Evolutionary conservation across 2,888 invertebrate species (phyloP).

Genomic region (Cerastis leucographa): DNA sequence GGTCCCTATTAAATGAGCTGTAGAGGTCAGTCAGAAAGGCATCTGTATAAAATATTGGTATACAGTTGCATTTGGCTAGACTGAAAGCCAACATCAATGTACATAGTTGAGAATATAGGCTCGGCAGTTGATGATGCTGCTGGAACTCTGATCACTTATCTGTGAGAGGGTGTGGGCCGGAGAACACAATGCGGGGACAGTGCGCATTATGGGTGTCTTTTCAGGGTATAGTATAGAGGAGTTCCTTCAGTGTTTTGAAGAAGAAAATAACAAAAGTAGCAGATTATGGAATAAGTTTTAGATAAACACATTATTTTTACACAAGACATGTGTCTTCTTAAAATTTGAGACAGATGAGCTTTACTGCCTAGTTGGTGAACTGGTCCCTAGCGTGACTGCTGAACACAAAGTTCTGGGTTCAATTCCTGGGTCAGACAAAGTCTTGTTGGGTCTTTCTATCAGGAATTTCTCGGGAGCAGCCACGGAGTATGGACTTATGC

Average conservation of each 20-base stretch:
- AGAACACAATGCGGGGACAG: neutral
- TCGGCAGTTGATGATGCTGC: neutral
- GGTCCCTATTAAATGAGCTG: neutral
- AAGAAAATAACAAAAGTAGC: neutral
- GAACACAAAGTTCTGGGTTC: no score
- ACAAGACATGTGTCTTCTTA: neutral
- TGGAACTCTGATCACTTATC: neutral
- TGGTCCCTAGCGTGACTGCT: no score
- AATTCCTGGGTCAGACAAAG: no score
- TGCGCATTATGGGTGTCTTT: neutral
- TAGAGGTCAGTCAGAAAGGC: no score
- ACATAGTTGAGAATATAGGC: neutral
- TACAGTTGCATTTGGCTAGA: neutral
- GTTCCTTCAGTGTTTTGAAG: neutral
- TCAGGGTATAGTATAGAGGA: neutral
- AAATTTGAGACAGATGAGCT: neutral
- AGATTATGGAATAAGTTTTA: neutral
- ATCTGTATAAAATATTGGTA: neutral
- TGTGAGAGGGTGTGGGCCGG: neutral
- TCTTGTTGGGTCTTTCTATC: no score
- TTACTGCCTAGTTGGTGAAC: no score
- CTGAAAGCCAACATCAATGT: neutral
- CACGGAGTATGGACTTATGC: no score
- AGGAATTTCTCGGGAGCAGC: no score
- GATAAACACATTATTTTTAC: neutral